A percentile compares a stretch with the other conserved stretches of the same genome.
Evolutionary conservation across 2,113 vertebrate genomes (phyloP).

Genomic region (Redunca redunca): DNA sequence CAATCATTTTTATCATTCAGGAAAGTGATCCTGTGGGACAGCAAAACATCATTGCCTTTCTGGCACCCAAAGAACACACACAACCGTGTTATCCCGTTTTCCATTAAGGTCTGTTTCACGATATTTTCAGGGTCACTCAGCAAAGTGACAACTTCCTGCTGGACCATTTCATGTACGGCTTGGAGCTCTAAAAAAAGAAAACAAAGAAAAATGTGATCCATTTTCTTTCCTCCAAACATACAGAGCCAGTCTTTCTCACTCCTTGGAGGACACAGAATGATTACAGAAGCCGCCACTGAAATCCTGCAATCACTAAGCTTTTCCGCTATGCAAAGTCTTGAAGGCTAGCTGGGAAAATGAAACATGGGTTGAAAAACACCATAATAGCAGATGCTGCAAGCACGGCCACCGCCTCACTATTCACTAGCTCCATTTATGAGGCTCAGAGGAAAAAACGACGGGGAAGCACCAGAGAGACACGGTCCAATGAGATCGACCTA

Average conservation of each 20-base stretch:
- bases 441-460: not conserved
- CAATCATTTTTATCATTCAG: constrained; percentile 99
- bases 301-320: not conserved
- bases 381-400: not conserved
- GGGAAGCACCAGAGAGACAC: not conserved
- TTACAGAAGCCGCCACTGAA: not conserved
- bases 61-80: constrained; percentile 98
- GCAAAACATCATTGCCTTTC: constrained; percentile 97
- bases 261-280: not conserved
- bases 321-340: not conserved
- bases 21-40: constrained; percentile 99
- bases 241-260: not conserved
- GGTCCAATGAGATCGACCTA: not conserved
- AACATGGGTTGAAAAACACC: not conserved
- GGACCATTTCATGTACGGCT: constrained; percentile 98
- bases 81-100: constrained; percentile 97
- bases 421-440: not conserved
- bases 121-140: constrained; percentile 98
- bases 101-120: constrained; percentile 98
- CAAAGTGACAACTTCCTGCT: constrained; percentile 99
- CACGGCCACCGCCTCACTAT: not conserved
- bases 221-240: not conserved
- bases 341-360: not conserved
- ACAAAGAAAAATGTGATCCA: not conserved
- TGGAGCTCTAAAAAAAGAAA: constrained; percentile 87